Base-by-base conservation (phyloP, 2,888 invertebrate genomes). In the Arctia plantaginis region DNA sequence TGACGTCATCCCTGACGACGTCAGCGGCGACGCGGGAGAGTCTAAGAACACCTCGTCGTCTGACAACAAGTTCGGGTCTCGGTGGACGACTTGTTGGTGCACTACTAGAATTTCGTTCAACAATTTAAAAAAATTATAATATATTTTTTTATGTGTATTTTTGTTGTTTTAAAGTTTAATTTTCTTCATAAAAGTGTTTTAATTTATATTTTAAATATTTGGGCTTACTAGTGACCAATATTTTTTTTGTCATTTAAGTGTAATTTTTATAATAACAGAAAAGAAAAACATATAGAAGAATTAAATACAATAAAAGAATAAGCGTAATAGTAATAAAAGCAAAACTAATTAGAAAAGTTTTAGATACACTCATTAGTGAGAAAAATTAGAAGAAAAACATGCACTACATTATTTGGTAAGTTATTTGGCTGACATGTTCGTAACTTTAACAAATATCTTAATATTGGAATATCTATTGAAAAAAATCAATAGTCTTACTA, bases 41-140 rank as follows among this genome's bases (percentile, higher is more conserved):
- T 93, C 93, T 76, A 91, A 84, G 89, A 95, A 95, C 73, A 95
- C 95, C 74, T 96, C 95, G 73, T 94, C 94, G 74, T 95, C 95
- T 0, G 93, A 93, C 72, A 93, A 86, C 77, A 91, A 87, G 85
- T 92, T 91, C 81, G 93, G 91, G 78, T 92, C 93, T 70, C 90
- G 91, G 33, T 65, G 30, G 12, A 72, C 12, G 15, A 70, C 80
- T 80, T 66, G 62, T 72, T 73, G 55, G 66, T 71, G 39, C 55
- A 69, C 68, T 76, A 79, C 75, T 76, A 79, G 75, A 78, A 73
- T 68, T 4, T 41, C 62, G 12, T 59, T 15, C 20, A 12, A 39
- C 2, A 39, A 44, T 68, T 23, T 12, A 44, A 15, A 15, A 15
- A 44, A 7, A 23, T n/a, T n/a, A 55, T 15, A 44, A 44, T 8